phyloP scores from a whole-genome alignment of 2,888 invertebrate species.

The Buathra laborator region DNA sequence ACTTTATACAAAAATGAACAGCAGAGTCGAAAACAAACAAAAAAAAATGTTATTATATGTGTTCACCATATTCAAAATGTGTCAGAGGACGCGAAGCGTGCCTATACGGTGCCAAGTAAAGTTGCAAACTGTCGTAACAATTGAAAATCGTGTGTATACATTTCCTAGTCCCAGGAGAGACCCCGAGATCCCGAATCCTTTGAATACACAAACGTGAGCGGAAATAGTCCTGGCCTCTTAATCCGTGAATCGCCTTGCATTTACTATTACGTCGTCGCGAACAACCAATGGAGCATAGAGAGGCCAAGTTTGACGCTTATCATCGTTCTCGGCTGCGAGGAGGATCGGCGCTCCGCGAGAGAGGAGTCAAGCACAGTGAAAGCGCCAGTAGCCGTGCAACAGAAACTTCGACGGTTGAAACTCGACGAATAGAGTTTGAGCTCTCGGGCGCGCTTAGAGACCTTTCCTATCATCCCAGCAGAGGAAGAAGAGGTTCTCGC shows the following conservation, averaged over 20 bases:
- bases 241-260: constrained; percentile 16
- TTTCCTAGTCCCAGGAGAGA: neutral
- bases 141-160: neutral
- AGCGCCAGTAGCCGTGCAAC: neutral
- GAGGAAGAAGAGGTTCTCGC: constrained; percentile 15
- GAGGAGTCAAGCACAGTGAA: constrained; percentile 55
- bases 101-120: neutral
- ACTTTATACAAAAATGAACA: too few species aligned
- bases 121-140: neutral
- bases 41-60: too few species aligned
- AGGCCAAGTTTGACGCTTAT: constrained; percentile 60
- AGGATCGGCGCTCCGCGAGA: constrained; percentile 44
- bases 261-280: neutral
- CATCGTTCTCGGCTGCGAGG: constrained; percentile 29
- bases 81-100: too few species aligned
- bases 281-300: neutral
- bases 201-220: constrained; percentile 7
- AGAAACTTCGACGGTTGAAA: constrained; percentile 45
- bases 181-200: constrained; percentile 12
- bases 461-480: constrained; percentile 52
- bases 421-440: constrained; percentile 54
- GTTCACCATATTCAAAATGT: too few species aligned
- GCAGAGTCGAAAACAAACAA: too few species aligned
- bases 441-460: constrained; percentile 45
- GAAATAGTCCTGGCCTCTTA: constrained; percentile 34